phyloP scores from a whole-genome alignment of 2,113 vertebrate genomes.

The Zeus faber region DNA sequence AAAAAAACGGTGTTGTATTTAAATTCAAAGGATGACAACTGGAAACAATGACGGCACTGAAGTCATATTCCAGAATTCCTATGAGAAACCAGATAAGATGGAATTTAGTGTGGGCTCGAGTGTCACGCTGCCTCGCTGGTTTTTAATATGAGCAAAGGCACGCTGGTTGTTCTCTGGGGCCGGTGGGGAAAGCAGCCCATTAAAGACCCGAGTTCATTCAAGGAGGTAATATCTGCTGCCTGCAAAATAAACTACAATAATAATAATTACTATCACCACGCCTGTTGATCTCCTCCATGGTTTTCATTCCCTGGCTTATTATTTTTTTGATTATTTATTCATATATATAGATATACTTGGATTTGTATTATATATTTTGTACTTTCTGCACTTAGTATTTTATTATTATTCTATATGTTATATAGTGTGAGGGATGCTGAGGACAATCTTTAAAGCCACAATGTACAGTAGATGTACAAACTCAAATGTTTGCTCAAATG shows the following conservation, averaged over 20 bases:
- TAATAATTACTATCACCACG: constrained; percentile 35
- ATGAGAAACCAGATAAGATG: too few species aligned
- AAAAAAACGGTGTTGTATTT: too few species aligned
- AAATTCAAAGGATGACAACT: too few species aligned
- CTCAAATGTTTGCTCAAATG: constrained; percentile 33
- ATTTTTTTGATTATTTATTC: neutral
- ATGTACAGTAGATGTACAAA: too few species aligned
- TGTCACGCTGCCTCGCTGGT: neutral
- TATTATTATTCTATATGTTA: neutral
- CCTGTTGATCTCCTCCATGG: constrained; percentile 43
- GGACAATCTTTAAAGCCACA: constrained; percentile 19
- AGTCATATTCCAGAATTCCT: too few species aligned
- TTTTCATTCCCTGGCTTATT: too few species aligned
- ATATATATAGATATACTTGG: too few species aligned
- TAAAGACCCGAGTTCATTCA: too few species aligned
- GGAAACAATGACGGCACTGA: too few species aligned
- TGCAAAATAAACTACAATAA: constrained; percentile 31
- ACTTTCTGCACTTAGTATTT: neutral
- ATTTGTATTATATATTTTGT: neutral
- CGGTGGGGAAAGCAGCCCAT: constrained; percentile 21
- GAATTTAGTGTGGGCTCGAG: too few species aligned
- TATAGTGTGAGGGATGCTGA: constrained; percentile 18
- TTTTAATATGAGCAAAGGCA: neutral
- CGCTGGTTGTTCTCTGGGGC: neutral
- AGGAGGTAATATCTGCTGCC: constrained; percentile 11